These are phyloP conservation scores for Agriopis aurantiaria DNA, from an alignment of 2,888 invertebrate genomes.

Conservation along the genomic window DNA sequence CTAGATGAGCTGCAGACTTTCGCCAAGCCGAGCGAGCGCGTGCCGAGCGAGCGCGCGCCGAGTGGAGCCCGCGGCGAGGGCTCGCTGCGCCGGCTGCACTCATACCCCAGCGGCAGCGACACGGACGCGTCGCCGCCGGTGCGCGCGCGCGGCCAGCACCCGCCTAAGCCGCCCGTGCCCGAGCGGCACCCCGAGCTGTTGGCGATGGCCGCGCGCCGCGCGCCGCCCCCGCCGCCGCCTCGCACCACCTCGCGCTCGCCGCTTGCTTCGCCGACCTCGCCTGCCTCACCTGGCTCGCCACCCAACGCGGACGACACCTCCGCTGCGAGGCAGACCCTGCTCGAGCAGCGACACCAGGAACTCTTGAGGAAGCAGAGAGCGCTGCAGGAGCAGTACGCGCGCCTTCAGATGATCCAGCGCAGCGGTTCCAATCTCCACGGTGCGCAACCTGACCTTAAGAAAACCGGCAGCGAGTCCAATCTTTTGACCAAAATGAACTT, in stretches of 20 bases:
- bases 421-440: constrained; percentile 89
- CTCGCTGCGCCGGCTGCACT: constrained; percentile 91
- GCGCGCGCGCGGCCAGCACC: constrained; percentile 86
- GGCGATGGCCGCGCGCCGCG: constrained; percentile 89
- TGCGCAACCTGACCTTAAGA: constrained; percentile 91
- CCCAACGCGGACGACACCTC: constrained; percentile 57
- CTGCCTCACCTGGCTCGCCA: constrained; percentile 86
- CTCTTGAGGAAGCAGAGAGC: constrained; percentile 94
- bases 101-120: constrained; percentile 95
- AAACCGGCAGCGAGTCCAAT: constrained; percentile 96
- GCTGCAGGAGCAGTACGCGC: constrained; percentile 96
- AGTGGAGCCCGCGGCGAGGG: constrained; percentile 65
- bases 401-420: constrained; percentile 94
- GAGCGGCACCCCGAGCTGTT: constrained; percentile 93
- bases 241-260: constrained; percentile 96
- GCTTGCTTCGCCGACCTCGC: constrained; percentile 93
- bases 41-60: constrained; percentile 46
- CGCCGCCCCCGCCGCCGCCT: constrained; percentile 96
- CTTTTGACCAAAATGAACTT: constrained; percentile 93
- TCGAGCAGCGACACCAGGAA: constrained; percentile 96
- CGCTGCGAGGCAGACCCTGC: constrained; percentile 88
- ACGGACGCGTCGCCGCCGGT: constrained; percentile 92
- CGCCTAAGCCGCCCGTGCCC: constrained; percentile 92
- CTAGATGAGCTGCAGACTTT: constrained; percentile 97
- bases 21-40: constrained; percentile 88